A percentile compares a stretch with the other conserved stretches of the same genome.
Conservation (phyloP, 1,140 invertebrate species). For the Bombus waltoni region DNA sequence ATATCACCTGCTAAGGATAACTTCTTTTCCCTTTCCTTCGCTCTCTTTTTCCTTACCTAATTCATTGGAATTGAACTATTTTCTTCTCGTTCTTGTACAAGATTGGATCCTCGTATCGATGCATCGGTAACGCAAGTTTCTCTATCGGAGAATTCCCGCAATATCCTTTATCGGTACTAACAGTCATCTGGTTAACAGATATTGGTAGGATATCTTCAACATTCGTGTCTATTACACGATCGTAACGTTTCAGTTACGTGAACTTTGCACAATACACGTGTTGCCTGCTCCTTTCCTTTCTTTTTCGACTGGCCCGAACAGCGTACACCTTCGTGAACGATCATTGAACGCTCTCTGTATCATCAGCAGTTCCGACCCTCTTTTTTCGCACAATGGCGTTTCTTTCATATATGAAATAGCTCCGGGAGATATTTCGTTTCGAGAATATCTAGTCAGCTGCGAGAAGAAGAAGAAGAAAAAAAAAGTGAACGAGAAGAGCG, state of each 20-base stretch:
- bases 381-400: slow-evolving; percentile 66
- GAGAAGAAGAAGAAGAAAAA: neutral
- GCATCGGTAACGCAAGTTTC: neutral
- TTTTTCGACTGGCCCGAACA: neutral
- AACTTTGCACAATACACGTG: neutral
- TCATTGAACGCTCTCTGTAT: slow-evolving; percentile 66
- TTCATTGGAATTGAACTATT: too few species aligned
- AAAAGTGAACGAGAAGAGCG: neutral
- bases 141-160: neutral
- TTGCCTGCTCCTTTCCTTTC: slow-evolving; percentile 18
- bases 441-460: slow-evolving; percentile 39
- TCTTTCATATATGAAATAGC: slow-evolving; percentile 71
- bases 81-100: neutral
- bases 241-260: neutral
- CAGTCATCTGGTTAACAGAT: neutral
- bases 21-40: neutral
- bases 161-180: too few species aligned
- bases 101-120: neutral
- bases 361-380: slow-evolving; percentile 18
- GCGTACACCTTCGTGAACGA: slow-evolving; percentile 12
- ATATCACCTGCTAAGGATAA: slow-evolving; percentile 37
- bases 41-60: neutral
- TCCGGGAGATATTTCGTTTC: slow-evolving; percentile 72
- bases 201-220: neutral
- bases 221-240: neutral